These are phyloP conservation scores for Ardeotis arabs DNA, from an alignment of 2,113 vertebrate genomes.

Conservation along the genomic window DNA sequence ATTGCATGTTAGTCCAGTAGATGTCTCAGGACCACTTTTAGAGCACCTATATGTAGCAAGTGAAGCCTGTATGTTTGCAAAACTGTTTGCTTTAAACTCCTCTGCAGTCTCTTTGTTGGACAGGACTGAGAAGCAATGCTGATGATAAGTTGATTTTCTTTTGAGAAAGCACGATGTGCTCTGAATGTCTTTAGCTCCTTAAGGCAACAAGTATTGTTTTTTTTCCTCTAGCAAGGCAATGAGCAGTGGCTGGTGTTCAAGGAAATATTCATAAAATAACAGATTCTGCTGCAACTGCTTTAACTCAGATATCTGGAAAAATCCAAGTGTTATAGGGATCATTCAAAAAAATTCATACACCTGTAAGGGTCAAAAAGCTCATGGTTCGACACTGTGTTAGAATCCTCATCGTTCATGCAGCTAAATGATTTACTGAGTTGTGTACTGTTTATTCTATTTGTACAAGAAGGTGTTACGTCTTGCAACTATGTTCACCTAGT, in stretches of 20 bases:
- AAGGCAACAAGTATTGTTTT: not conserved
- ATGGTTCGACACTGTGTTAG: not conserved
- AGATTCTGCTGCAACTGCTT: not conserved
- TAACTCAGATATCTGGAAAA: not conserved
- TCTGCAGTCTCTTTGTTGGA: not conserved
- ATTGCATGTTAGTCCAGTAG: not conserved
- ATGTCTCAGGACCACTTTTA: not conserved
- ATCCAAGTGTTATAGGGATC: not conserved
- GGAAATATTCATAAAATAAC: not conserved
- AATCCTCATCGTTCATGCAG: not conserved
- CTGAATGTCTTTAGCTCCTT: not conserved
- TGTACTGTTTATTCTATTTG: not conserved
- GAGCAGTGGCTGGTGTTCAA: not conserved
- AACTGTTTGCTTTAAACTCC: conserved; percentile 14
- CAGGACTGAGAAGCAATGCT: not conserved
- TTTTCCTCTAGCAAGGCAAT: not conserved
- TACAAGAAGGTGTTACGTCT: not conserved
- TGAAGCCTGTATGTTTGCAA: not conserved
- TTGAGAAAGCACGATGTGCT: not conserved
- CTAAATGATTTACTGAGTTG: conserved; percentile 18
- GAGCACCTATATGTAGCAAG: not conserved
- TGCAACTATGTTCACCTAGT: not conserved
- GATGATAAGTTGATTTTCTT: not conserved
- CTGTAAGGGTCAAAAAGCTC: not conserved
- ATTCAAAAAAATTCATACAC: not conserved